Evolutionary conservation across 2,113 vertebrate genomes (phyloP), one percentile per base, ranked within the genome.

Genomic region (Pelobates fuscus): DNA sequence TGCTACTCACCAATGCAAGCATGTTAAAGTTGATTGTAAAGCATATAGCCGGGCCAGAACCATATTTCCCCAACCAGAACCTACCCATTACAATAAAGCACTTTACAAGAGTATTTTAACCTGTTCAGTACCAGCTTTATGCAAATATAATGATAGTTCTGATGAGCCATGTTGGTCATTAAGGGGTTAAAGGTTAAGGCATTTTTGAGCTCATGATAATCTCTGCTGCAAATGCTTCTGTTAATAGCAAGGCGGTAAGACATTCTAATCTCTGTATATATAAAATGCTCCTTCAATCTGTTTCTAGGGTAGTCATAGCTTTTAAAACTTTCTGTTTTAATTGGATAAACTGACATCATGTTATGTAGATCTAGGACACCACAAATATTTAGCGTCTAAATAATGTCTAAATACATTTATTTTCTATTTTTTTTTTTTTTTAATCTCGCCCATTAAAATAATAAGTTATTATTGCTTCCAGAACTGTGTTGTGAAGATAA

Each of bases 381-480:
- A 81, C 74, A 79, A 86, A 77, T 84, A 89, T 85, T 87, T 88
- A 90, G 86, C 86, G 82, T 82, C 79, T 81, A 82, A 71, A 80
- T 88, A 90, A 86, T 87, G 87, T 86, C 71, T 79, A 82, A 81
- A 82, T 82, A n/a, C n/a, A n/a, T n/a, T n/a, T n/a, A n/a, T n/a
- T n/a, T n/a, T n/a, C n/a, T n/a, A n/a, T n/a, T n/a, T n/a, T n/a
- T n/a, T n/a, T n/a, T n/a, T n/a, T n/a, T n/a, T n/a, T n/a, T n/a
- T n/a, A n/a, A n/a, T n/a, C n/a, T n/a, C n/a, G n/a, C n/a, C n/a
- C 55, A 92, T 93, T 86, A 90, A 83, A 88, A 92, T 92, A 90
- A 92, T 90, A 92, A 88, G 94, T 95, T 95, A 96, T 96, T 92
- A 95, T 93, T 91, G 92, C 94, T 95, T 92, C 83, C 84, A 94